phyloP scores from a whole-genome alignment of 2,888 invertebrate genomes.

The Meganola albula region DNA sequence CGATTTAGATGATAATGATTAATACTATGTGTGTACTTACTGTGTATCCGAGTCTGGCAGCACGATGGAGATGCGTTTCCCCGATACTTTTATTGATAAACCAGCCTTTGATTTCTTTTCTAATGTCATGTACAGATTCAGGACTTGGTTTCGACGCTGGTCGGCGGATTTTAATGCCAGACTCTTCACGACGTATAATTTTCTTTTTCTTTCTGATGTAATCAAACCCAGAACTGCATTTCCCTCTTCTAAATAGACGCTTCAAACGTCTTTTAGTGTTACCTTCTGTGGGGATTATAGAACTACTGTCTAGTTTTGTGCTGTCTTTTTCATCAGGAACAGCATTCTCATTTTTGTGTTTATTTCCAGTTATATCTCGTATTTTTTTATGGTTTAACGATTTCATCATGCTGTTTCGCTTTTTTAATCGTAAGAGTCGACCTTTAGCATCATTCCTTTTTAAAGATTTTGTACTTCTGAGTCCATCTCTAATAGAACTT shows the following conservation, averaged over 20 bases:
- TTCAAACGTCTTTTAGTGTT: conserved; percentile 77
- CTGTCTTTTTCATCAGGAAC: conserved; percentile 62
- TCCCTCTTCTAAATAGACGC: conserved; percentile 82
- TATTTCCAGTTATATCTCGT: conserved; percentile 53
- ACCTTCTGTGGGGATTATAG: conserved; percentile 46
- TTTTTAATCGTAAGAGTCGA: conserved; percentile 62
- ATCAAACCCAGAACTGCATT: conserved; percentile 91
- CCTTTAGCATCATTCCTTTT: conserved; percentile 69
- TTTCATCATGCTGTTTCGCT: conserved; percentile 68
- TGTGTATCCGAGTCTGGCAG: conserved; percentile 92
- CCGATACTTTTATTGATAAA: conserved; percentile 96
- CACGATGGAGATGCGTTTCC: conserved; percentile 94
- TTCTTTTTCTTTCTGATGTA: conserved; percentile 93
- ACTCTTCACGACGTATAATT: conserved; percentile 72
- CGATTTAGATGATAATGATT: conserved; percentile 9
- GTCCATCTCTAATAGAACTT: conserved; percentile 67
- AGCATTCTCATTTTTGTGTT: conserved; percentile 52
- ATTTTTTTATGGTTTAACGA: conserved; percentile 59
- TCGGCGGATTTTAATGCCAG: conserved; percentile 63
- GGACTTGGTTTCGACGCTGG: conserved; percentile 75
- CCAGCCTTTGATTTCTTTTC: conserved; percentile 92
- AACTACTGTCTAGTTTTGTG: conserved; percentile 52
- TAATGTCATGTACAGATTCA: conserved; percentile 86
- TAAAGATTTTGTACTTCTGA: conserved; percentile 65
- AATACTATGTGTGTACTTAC: no score